Evolutionary conservation across 2,113 vertebrate genomes (phyloP).

Genomic region (Gasterosteus aculeatus): DNA sequence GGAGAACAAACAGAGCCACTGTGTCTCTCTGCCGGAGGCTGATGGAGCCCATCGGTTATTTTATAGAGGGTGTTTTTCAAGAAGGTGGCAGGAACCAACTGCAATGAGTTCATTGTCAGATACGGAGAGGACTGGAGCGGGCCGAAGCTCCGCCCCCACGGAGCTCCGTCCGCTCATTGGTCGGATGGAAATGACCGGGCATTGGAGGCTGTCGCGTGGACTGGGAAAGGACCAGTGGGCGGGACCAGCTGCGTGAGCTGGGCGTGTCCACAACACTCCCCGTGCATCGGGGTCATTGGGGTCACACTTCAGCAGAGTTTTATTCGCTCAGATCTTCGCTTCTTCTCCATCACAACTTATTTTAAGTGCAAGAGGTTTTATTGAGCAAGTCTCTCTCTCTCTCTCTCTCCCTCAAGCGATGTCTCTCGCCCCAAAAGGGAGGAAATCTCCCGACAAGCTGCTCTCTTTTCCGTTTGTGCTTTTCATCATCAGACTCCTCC

Average conservation of each 20-base stretch:
- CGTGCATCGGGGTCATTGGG: not conserved
- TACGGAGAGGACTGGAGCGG: not conserved
- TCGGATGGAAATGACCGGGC: too few relatives aligned
- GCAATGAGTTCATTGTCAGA: not conserved
- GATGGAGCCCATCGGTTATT: not conserved
- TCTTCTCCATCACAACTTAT: not conserved
- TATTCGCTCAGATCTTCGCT: not conserved
- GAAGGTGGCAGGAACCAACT: not conserved
- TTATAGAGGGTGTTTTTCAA: not conserved
- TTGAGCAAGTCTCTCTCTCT: constrained; percentile 5
- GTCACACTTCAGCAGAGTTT: not conserved
- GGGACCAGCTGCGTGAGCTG: too few relatives aligned
- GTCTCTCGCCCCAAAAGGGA: constrained; percentile 5
- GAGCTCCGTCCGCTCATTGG: too few relatives aligned
- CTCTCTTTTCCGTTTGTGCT: constrained; percentile 14
- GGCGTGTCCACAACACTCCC: too few relatives aligned
- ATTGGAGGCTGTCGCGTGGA: too few relatives aligned
- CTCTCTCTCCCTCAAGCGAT: not conserved
- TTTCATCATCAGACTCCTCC: constrained; percentile 17
- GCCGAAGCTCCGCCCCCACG: too few relatives aligned
- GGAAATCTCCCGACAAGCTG: constrained; percentile 12
- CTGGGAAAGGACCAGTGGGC: too few relatives aligned
- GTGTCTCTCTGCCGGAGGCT: not conserved
- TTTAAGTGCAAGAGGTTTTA: constrained; percentile 3
- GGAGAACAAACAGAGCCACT: not conserved